Base-by-base conservation (phyloP, 1,140 invertebrate species). In the Trachymyrmex septentrionalis region DNA sequence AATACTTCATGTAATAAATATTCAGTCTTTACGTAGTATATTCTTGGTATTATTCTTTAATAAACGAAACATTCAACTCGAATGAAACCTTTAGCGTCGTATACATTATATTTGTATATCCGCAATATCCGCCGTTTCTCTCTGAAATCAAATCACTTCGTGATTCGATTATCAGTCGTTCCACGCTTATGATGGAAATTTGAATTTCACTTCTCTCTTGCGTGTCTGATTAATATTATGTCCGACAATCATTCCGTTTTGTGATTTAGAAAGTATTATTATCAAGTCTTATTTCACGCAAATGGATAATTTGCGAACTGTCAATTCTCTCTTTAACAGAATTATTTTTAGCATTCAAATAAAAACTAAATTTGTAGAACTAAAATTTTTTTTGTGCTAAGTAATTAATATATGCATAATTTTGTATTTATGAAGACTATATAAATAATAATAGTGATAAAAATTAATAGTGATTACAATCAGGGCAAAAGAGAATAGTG, bases 91-190 rank as follows among this genome's bases (percentile, higher is more conserved):
- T 19, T 66, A 21, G 44, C 16, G 10, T 71, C 67, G 77, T 86
- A 57, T 78, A 75, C 66, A 75, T 86, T 88, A 75, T 72, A 75
- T 86, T 88, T 81, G 82, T 77, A 72, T 30, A 85, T 85, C 55
- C 71, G 81, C 81, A 75, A 85, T 63, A 75, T 85, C 57, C 57
- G 81, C 76, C 71, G 24, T 71, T 63, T 76, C 34, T 66, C 64
- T 66, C 24, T 34, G 30, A 34, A 71, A 85, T 82, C 73, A 82
- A 72, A 88, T 88, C 66, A 84, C 61, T 27, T 19, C n/a, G 71
- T 50, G 55, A 86, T 73, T 89, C 87, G 55, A 81, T 89, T 81
- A 86, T 64, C 71, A 78, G 48, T 59, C 63, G 27, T 88, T 64
- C 19, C 61, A 67, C 53, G 50, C 9, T 71, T 30, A 76, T 67